A percentile compares a stretch with the other conserved stretches of the same genome.
These are phyloP conservation scores for Drosophila auraria DNA, from an alignment of 1,140 invertebrate genomes.

Conservation along the genomic window DNA sequence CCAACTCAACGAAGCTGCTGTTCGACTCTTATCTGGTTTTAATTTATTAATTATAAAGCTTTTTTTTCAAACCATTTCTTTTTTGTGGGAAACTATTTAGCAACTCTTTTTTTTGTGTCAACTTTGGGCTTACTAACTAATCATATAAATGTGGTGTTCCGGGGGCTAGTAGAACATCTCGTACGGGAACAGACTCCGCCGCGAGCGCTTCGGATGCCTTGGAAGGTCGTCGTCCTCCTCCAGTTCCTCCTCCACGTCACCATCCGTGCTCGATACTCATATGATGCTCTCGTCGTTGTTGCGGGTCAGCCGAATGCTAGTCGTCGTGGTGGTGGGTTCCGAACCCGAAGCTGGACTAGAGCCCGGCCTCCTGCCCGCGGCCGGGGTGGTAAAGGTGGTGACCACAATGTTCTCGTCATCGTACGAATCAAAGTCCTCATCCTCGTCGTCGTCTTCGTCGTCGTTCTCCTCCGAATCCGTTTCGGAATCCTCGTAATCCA, in stretches of 20 bases:
- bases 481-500: slow-evolving; percentile 73
- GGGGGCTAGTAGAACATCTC: slow-evolving; percentile 69
- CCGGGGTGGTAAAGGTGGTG: slow-evolving; percentile 73
- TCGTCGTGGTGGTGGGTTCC: slow-evolving; percentile 60
- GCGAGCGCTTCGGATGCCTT: slow-evolving; percentile 3
- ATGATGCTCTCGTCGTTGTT: slow-evolving; percentile 84
- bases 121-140: slow-evolving; percentile 47
- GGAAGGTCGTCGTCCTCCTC: slow-evolving; percentile 5
- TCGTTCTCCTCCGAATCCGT: slow-evolving; percentile 77
- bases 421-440: slow-evolving; percentile 83
- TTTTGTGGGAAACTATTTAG: slow-evolving; percentile 22
- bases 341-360: slow-evolving; percentile 40
- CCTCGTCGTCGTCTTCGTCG: slow-evolving; percentile 80
- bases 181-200: slow-evolving; percentile 50
- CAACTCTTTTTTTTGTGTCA: slow-evolving; percentile 34
- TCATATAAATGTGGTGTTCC: slow-evolving; percentile 44
- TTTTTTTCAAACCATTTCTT: slow-evolving; percentile 57
- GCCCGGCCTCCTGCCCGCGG: slow-evolving; percentile 48
- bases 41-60: slow-evolving; percentile 65
- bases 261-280: slow-evolving; percentile 61
- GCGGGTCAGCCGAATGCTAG: slow-evolving; percentile 77
- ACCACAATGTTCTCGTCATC: slow-evolving; percentile 84
- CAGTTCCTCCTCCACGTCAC: slow-evolving; percentile 25
- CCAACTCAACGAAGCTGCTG: neutral
- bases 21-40: slow-evolving; percentile 19